phyloP scores from a whole-genome alignment of 2,888 invertebrate species.

The Baronia brevicornis region DNA sequence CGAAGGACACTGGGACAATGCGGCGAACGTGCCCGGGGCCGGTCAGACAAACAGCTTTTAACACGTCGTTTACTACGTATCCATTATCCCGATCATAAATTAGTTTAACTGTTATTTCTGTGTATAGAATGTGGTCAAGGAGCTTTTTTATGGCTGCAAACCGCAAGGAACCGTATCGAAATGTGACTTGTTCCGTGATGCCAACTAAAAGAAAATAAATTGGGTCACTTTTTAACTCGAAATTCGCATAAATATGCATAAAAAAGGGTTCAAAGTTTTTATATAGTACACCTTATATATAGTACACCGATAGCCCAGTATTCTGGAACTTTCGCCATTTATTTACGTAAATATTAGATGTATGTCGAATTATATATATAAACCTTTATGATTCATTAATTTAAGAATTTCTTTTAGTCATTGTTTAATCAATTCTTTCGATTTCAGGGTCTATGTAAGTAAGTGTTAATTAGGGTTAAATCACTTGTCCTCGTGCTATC shows the following conservation, averaged over 20 bases:
- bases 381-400: no score
- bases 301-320: no score
- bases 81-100: constrained; percentile 44
- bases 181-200: neutral
- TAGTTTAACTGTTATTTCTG: constrained; percentile 40
- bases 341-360: no score
- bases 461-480: neutral
- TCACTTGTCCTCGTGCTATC: constrained; percentile 20
- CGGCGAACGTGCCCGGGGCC: constrained; percentile 35
- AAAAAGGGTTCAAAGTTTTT: no score
- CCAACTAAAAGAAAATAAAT: constrained; percentile 4
- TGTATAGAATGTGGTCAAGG: constrained; percentile 39
- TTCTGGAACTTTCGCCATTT: no score
- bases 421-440: no score
- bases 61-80: constrained; percentile 35
- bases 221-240: no score
- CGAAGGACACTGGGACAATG: constrained; percentile 59
- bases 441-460: no score
- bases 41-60: constrained; percentile 39
- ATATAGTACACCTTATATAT: no score
- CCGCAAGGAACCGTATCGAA: constrained; percentile 25
- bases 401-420: no score
- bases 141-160: constrained; percentile 35
- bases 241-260: no score
- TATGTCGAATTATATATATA: neutral